Conservation (phyloP, 2,888 invertebrate species). For the Drosophila nr. fundita region DNA sequence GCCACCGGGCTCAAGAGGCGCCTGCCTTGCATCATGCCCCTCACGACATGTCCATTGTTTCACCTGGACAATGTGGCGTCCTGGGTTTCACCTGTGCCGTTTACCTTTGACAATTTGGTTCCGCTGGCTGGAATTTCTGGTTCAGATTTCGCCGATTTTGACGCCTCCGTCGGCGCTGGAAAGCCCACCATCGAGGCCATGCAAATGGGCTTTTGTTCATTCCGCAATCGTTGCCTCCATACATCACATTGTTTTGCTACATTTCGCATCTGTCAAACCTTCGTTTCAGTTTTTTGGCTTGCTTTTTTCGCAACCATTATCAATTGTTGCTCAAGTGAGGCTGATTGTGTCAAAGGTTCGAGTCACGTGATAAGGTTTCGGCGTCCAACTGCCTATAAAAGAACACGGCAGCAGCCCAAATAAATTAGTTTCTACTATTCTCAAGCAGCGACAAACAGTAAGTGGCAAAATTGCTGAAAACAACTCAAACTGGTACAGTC, state of each 20-base stretch:
- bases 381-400: slow-evolving; percentile 55
- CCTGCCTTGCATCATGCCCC: slow-evolving; percentile 17
- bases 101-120: slow-evolving; percentile 62
- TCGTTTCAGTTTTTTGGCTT: slow-evolving; percentile 30
- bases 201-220: slow-evolving; percentile 61
- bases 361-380: slow-evolving; percentile 46
- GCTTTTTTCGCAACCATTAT: slow-evolving; percentile 44
- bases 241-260: slow-evolving; percentile 45
- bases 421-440: slow-evolving; percentile 54
- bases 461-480: slow-evolving; percentile 27
- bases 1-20: slow-evolving; percentile 48
- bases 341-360: slow-evolving; percentile 72
- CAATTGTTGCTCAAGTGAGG: slow-evolving; percentile 44
- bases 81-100: slow-evolving; percentile 24
- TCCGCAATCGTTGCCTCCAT: slow-evolving; percentile 34
- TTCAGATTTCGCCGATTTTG: slow-evolving; percentile 57
- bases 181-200: slow-evolving; percentile 28
- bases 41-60: slow-evolving; percentile 62
- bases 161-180: slow-evolving; percentile 59
- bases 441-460: slow-evolving; percentile 48
- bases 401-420: slow-evolving; percentile 22
- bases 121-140: slow-evolving; percentile 54
- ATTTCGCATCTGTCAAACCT: slow-evolving; percentile 55
- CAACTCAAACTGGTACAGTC: neutral
- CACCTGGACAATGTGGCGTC: slow-evolving; percentile 55